phyloP scores from a whole-genome alignment of 2,797 vertebrate species.

The Lagodon rhomboides region DNA sequence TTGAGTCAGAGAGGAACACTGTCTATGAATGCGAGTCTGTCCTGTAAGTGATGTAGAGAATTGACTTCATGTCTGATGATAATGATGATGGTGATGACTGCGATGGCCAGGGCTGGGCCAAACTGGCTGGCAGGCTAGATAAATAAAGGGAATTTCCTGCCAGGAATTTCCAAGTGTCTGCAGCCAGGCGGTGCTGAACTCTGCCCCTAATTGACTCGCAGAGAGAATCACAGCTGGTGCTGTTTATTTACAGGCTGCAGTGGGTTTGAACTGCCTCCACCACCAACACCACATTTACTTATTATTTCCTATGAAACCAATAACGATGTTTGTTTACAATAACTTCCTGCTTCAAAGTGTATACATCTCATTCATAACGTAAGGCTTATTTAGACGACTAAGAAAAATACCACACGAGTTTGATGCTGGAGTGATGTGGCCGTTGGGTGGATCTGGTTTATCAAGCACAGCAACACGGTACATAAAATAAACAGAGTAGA shows the following conservation, averaged over 20 bases:
- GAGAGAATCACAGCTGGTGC: conserved; percentile 43
- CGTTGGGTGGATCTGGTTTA: no score
- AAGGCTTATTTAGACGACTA: no score
- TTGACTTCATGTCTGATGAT: conserved; percentile 71
- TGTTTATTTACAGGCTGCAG: conserved; percentile 62
- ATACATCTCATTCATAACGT: no score
- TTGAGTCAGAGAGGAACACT: conserved; percentile 56
- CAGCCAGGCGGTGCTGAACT: conserved; percentile 53
- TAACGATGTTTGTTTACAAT: no score
- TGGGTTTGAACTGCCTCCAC: conserved; percentile 33
- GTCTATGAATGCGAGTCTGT: conserved; percentile 56
- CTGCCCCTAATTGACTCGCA: conserved; percentile 58
- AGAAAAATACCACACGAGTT: no score
- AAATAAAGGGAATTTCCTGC: conserved; percentile 78
- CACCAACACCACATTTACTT: conserved; percentile 35
- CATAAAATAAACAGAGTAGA: no score
- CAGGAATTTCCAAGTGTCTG: conserved; percentile 77
- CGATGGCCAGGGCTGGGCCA: conserved; percentile 63
- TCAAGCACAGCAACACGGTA: no score
- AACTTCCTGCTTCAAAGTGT: no score
- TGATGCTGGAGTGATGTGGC: no score
- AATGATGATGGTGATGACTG: conserved; percentile 73
- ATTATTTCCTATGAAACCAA: conserved; percentile 31
- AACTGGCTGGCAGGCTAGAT: conserved; percentile 47
- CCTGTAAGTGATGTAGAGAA: conserved; percentile 45